A percentile compares a stretch with the other conserved stretches of the same genome.
Conservation (phyloP, 2,113 vertebrate genomes). For the Neoarius graeffei region DNA sequence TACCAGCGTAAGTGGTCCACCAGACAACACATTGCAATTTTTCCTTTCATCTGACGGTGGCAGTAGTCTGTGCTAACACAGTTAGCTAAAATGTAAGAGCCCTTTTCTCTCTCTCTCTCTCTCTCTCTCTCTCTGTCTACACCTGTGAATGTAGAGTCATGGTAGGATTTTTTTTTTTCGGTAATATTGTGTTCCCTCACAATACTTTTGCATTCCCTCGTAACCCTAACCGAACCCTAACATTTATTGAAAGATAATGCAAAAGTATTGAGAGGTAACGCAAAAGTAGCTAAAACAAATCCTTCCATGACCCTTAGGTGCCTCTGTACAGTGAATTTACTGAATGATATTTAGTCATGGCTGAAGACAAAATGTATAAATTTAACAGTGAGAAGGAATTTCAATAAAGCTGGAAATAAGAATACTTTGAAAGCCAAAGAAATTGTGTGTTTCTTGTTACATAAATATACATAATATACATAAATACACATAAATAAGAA, state of each 20-base stretch:
- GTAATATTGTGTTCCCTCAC: no score
- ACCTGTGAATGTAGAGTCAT: not conserved
- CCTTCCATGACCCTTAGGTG: no score
- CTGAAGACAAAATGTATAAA: not conserved
- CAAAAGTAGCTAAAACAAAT: no score
- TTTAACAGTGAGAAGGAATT: not conserved
- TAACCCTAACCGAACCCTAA: no score
- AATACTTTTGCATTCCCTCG: no score
- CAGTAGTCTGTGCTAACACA: not conserved
- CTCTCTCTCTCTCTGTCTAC: not conserved
- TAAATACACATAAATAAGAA: not conserved
- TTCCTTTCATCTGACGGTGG: not conserved
- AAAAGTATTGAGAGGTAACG: no score
- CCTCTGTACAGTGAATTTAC: not conserved
- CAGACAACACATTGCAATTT: not conserved
- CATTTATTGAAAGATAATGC: no score
- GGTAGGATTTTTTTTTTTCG: no score
- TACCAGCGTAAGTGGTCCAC: not conserved
- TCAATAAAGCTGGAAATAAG: not conserved
- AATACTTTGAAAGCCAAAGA: not conserved
- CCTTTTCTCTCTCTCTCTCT: not conserved
- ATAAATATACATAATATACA: no score
- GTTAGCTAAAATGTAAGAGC: conserved; percentile 7
- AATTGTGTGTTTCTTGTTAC: not conserved
- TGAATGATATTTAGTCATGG: not conserved